Evolutionary conservation across 92 coral and sea anemone species (phyloP).

Genomic region (Blastomussa wellsi): DNA sequence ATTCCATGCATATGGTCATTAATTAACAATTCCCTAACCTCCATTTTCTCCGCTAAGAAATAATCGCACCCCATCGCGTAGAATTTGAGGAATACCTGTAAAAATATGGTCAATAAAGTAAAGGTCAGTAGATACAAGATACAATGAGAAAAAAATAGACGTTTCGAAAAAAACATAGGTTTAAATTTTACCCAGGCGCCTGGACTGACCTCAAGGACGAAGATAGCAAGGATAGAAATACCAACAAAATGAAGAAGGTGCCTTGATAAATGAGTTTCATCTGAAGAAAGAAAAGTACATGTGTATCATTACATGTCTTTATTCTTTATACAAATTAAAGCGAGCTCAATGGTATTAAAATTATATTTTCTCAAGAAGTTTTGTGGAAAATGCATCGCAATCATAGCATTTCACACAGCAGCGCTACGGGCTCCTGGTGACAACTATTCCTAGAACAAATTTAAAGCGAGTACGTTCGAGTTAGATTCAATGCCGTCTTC

Average conservation of each 20-base stretch:
- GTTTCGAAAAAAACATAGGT: not conserved
- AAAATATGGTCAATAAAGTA: not conserved
- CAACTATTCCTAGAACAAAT: no score
- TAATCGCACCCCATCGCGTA: slow-evolving; percentile 73
- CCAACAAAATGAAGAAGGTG: slow-evolving; percentile 77
- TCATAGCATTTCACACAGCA: no score
- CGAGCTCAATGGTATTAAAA: no score
- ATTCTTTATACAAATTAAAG: not conserved
- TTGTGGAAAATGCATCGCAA: no score
- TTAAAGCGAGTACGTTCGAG: no score
- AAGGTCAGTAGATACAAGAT: not conserved
- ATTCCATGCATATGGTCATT: no score
- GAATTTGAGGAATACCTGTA: slow-evolving; percentile 68
- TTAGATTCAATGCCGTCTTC: not conserved
- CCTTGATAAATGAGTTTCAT: slow-evolving; percentile 62
- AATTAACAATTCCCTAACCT: no score
- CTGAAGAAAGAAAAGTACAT: slow-evolving; percentile 29
- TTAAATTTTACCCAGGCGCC: not conserved
- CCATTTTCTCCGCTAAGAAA: slow-evolving; percentile 67
- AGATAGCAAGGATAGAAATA: slow-evolving; percentile 62
- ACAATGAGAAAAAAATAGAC: not conserved
- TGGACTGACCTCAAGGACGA: slow-evolving; percentile 69
- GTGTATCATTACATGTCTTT: no score
- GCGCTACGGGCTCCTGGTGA: no score
- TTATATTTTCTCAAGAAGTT: no score